Evolutionary conservation across 2,797 vertebrate species (phyloP).

Genomic region (Bucorvus abyssinicus): DNA sequence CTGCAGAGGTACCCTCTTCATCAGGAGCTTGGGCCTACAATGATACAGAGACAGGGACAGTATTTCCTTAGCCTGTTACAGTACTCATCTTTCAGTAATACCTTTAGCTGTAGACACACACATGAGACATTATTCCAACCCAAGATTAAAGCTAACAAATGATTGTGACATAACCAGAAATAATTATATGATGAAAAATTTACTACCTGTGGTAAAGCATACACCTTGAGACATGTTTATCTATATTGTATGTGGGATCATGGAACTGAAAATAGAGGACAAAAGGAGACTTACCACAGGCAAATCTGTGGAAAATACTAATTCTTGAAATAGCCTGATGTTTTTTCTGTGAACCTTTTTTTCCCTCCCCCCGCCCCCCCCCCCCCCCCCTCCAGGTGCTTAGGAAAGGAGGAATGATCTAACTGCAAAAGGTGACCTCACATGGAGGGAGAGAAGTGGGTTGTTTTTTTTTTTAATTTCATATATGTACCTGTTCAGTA

Average conservation of each 20-base stretch:
- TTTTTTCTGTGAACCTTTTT: not conserved
- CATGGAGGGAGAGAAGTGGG: rapidly evolving
- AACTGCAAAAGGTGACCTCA: not conserved
- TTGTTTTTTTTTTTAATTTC: not conserved
- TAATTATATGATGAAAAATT: not conserved
- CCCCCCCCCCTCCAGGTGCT: rapidly evolving
- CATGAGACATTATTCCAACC: not conserved
- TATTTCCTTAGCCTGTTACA: not conserved
- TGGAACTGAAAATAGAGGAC: not conserved
- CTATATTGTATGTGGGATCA: not conserved
- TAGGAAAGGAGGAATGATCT: not conserved
- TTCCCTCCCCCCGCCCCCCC: too few relatives aligned
- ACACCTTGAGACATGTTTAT: not conserved
- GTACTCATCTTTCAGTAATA: not conserved
- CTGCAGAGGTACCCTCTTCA: not conserved
- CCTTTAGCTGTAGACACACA: not conserved
- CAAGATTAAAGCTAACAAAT: not conserved
- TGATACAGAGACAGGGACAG: not conserved
- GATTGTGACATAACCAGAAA: not conserved
- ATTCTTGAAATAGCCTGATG: not conserved
- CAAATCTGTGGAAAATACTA: not conserved
- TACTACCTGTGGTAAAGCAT: not conserved
- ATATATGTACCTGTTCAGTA: rapidly evolving
- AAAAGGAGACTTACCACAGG: not conserved
- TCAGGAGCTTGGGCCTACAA: not conserved